A percentile compares a stretch with the other conserved stretches of the same genome.
These are phyloP conservation scores for Drosophila oshimai DNA, from an alignment of 1,140 invertebrate genomes.

Conservation along the genomic window DNA sequence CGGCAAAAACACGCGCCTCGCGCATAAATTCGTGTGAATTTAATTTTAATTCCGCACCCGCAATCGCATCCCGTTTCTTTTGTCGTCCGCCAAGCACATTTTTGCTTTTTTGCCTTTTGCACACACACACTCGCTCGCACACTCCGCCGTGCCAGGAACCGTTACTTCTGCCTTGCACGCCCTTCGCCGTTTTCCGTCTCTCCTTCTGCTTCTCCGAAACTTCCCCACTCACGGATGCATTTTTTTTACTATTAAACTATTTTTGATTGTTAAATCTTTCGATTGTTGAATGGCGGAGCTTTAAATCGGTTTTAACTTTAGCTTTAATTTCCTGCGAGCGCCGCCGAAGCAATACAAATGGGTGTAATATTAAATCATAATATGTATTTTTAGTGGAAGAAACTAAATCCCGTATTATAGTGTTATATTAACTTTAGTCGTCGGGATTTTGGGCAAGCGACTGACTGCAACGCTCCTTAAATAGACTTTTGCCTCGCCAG, in stretches of 20 bases:
- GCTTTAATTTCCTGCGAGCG: neutral
- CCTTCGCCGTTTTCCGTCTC: conserved; percentile 39
- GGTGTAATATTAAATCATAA: neutral
- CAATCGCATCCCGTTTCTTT: conserved; percentile 41
- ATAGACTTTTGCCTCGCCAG: neutral
- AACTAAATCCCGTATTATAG: conserved; percentile 17
- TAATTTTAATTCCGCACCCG: conserved; percentile 59
- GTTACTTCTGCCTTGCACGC: conserved; percentile 67
- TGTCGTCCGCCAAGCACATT: conserved; percentile 36
- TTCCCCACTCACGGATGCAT: conserved; percentile 14
- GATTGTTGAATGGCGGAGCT: neutral
- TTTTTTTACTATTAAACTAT: conserved; percentile 19
- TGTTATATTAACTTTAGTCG: neutral
- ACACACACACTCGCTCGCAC: conserved; percentile 40
- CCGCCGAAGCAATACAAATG: neutral
- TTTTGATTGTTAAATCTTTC: conserved; percentile 4
- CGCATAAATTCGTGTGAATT: conserved; percentile 64
- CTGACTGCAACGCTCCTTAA: neutral
- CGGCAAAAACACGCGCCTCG: conserved; percentile 49
- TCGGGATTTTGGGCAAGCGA: neutral
- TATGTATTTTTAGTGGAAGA: neutral
- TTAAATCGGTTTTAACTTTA: neutral
- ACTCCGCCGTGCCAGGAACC: conserved; percentile 36
- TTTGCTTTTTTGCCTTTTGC: conserved; percentile 33
- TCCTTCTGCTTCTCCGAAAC: conserved; percentile 26